A percentile compares a stretch with the other conserved stretches of the same genome.
Conservation (phyloP, 2,113 vertebrate species). For the Urocitellus parryii region DNA sequence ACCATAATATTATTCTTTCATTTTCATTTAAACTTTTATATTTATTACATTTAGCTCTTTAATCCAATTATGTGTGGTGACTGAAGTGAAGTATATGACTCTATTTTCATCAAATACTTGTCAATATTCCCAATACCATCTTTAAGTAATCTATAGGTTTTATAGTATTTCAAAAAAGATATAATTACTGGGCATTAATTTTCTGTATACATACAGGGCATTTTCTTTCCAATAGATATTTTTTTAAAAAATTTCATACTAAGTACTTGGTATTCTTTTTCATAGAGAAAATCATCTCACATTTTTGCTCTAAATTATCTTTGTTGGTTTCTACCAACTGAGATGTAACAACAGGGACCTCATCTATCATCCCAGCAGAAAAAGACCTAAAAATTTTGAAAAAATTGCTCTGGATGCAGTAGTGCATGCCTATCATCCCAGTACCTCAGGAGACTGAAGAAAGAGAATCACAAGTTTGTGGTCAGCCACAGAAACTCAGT, state of each 20-base stretch:
- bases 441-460: too few species aligned
- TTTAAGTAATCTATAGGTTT: background rate
- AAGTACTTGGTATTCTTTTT: conserved; percentile 6
- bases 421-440: too few species aligned
- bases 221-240: background rate
- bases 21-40: conserved; percentile 18
- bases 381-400: background rate
- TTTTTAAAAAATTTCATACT: background rate
- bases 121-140: background rate
- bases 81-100: background rate
- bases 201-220: background rate
- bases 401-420: background rate
- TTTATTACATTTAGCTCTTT: background rate
- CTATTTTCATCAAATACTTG: background rate
- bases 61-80: background rate
- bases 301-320: background rate
- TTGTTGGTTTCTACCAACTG: background rate
- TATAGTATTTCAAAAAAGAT: background rate
- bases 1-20: background rate
- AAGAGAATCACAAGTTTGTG: too few species aligned
- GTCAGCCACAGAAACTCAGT: too few species aligned
- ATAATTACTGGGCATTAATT: background rate
- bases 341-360: background rate
- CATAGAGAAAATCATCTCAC: background rate
- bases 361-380: background rate